Conservation (phyloP, 1,140 invertebrate genomes). For the Metopolophium dirhodum region DNA sequence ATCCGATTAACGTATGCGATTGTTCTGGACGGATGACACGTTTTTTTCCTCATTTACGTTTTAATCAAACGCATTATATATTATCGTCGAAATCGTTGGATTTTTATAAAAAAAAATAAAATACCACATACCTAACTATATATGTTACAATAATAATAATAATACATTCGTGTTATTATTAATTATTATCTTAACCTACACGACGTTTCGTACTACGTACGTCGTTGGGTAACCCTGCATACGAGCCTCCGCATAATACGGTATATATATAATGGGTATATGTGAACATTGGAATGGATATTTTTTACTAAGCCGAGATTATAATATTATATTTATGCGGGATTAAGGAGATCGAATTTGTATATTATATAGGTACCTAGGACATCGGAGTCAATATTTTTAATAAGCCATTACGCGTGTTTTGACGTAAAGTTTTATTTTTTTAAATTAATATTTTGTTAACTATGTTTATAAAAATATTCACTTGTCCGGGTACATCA, state of each 20-base stretch:
- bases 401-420: not conserved
- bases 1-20: not conserved
- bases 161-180: slow-evolving; percentile 3
- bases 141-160: not conserved
- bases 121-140: no score
- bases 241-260: not conserved
- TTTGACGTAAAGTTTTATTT: not conserved
- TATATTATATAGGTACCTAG: not conserved
- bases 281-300: not conserved
- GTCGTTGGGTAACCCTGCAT: not conserved
- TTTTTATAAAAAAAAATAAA: not conserved
- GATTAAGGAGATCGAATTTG: slow-evolving; percentile 25
- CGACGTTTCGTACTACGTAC: not conserved
- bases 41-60: not conserved
- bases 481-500: not conserved
- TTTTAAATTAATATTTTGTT: not conserved
- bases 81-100: not conserved
- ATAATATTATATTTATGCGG: not conserved
- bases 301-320: slow-evolving; percentile 20
- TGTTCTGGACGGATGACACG: not conserved
- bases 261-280: not conserved
- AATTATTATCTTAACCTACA: not conserved
- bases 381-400: not conserved
- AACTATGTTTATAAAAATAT: not conserved
- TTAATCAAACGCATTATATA: not conserved